Evolutionary conservation across 2,797 vertebrate species (phyloP), one percentile per base, ranked within the genome.

Genomic region (Carduelis carduelis): DNA sequence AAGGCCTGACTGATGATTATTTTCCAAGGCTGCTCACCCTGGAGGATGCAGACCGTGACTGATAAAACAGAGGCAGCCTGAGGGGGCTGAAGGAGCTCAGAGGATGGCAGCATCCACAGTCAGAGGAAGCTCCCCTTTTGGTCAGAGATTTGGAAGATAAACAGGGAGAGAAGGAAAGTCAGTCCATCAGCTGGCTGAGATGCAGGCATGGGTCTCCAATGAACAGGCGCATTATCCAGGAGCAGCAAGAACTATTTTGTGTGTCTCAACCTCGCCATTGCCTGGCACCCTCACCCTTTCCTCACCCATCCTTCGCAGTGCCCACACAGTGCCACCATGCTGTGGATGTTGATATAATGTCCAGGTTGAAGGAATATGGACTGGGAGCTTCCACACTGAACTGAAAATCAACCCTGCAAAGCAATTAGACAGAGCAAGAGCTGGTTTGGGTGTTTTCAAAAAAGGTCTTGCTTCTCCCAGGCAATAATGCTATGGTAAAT

Each of bases 261-360:
- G 23, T 63, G 24, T 17, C 12, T 37, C 23, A 56, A 20, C 28
- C 5, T 28, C 8, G 0, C 5, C 28, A 50, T 19, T 30, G 46
- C 6, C 28, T 19, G 34, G 10, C 19, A 79, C 8, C 1, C 1
- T 34, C 59, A 80, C 19, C 18, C 4, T 47, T 66, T 77, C 13
- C 22, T 16, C 19, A 52, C 4, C 14, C 1, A 1, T 35, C 34
- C 71, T 86, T 71, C 57, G 70, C n/a, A 56, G 19, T 20, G 20
- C 7, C 10, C 35, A 55, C 30, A 9, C 2, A 18, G 34, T 68
- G 11, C 15, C 46, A 76, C 19, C 1, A 0, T 5, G 3, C 16
- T 57, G 19, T 5, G 2, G 53, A 47, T 11, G 1, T 39, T 0
- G 0, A 43, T 44, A n/a, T 8, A 22, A 64, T 15, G 5, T n/a